phyloP scores from a whole-genome alignment of 2,113 vertebrate species.

The Myrmecobius fasciatus region DNA sequence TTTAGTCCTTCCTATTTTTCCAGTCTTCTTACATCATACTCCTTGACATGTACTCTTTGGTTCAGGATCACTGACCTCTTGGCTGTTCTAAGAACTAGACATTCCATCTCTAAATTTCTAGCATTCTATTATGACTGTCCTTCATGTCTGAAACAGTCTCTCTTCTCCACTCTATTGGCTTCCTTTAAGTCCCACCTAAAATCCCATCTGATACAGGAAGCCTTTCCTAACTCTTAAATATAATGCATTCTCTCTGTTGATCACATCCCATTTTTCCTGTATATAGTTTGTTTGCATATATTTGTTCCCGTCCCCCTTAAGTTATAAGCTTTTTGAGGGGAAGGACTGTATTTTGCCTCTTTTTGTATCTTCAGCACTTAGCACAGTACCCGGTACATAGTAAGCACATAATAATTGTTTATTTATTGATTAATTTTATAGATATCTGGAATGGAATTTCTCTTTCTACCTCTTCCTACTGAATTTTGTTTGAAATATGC shows the following conservation, averaged over 20 bases:
- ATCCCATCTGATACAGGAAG: not conserved
- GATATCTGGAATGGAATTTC: not conserved
- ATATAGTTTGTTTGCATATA: not conserved
- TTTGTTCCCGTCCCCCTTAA: not conserved
- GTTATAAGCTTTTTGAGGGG: not conserved
- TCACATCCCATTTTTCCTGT: not conserved
- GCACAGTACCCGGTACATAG: not conserved
- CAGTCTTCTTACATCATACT: not conserved
- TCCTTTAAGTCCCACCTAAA: not conserved
- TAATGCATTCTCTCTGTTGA: not conserved
- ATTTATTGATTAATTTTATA: not conserved
- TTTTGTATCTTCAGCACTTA: not conserved
- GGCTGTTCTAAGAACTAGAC: not conserved
- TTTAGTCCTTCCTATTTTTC: not conserved
- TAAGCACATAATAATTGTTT: not conserved
- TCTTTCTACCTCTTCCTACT: not conserved
- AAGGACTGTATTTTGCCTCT: not conserved
- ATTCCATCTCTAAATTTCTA: not conserved
- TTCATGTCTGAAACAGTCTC: not conserved
- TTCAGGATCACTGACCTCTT: not conserved
- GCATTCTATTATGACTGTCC: not conserved
- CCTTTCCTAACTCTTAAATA: not conserved
- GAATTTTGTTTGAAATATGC: not conserved
- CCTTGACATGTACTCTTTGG: not conserved
- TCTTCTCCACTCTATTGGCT: not conserved